phyloP scores from a whole-genome alignment of 2,797 vertebrate genomes.

The Phalanger gymnotis region DNA sequence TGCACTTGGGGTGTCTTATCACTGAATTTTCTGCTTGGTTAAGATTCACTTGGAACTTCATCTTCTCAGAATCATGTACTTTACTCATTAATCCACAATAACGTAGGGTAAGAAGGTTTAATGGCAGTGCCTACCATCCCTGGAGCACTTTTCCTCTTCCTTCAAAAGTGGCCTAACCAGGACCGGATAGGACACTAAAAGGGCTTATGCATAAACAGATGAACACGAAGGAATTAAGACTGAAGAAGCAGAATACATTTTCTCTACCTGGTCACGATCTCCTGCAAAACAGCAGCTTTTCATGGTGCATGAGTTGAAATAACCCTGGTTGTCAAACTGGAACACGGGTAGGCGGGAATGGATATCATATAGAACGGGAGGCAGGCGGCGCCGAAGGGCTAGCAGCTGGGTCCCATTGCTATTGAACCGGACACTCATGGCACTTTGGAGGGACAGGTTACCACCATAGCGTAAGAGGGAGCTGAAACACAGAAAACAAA shows the following conservation, averaged over 20 bases:
- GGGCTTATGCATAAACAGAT: constrained; percentile 15
- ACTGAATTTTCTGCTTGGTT: constrained; percentile 4
- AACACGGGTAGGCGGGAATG: constrained; percentile 97
- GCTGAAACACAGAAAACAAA: constrained; percentile 82
- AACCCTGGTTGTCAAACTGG: constrained; percentile 99
- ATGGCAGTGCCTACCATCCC: background rate
- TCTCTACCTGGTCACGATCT: constrained; percentile 95
- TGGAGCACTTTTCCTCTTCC: background rate
- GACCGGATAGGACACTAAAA: background rate
- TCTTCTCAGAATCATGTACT: constrained; percentile 27
- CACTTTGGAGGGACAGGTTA: constrained; percentile 97
- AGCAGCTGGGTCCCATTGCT: constrained; percentile 96
- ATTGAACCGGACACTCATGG: constrained; percentile 99
- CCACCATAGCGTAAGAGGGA: constrained; percentile 96
- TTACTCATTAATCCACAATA: background rate
- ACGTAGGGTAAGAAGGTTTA: constrained; percentile 17
- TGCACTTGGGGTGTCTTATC: constrained; percentile 30
- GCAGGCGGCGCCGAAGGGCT: constrained; percentile 94
- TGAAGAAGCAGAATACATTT: constrained; percentile 15
- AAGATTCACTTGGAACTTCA: constrained; percentile 37
- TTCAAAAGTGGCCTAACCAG: constrained; percentile 32
- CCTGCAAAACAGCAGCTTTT: constrained; percentile 99
- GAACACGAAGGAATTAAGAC: background rate
- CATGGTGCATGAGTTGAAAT: constrained; percentile 99
- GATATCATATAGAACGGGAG: constrained; percentile 97